Base-by-base conservation (phyloP, 1,140 invertebrate genomes). In the Forficula auricularia region DNA sequence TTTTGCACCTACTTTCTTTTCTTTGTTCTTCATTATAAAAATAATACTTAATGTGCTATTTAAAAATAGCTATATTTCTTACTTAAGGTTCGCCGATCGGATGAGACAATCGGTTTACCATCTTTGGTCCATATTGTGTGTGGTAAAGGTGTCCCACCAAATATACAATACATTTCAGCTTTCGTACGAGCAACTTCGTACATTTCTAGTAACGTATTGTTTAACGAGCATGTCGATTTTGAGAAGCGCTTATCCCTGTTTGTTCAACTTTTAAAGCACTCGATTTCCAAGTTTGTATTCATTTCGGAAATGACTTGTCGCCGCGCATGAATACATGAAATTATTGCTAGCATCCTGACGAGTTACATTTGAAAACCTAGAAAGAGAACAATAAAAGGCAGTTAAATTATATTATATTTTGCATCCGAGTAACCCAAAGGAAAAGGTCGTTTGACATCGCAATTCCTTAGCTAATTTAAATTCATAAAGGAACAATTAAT, bases 261-360 rank as follows among this genome's bases (percentile, higher is more conserved):
- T 77, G 71, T 15, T 77, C 69, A 12, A 94, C 88, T 41, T 80
- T 72, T 16, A 95, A 19, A 78, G 63, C 3, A 85, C 77, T 51
- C 76, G 73, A 56, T 87, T 90, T 22, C 88, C 88, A 4, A 92
- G 60, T 64, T 92, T 91, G 60, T 90, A 92, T 58, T 89, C 86
- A 55, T 80, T 86, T 51, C 83, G 75, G 56, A 86, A 89, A 1
- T 77, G 62, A 0, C 85, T 89, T 30, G 84, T 82, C 0, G 86
- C 88, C 3, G 85, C 81, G 54, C 89, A 95, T 35, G 82, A 82
- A 56, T 95, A 95, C 43, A 73, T 75, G 57, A 78, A 86, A 51
- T 89, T 77, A 10, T 77, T 71, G 40, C 79, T 82, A 6, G 75
- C 73, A 61, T 95, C 89, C n/a, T 70, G 55, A 42, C 73, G 70